phyloP scores from a whole-genome alignment of 2,797 vertebrate species.

The Pangasius macronema region DNA sequence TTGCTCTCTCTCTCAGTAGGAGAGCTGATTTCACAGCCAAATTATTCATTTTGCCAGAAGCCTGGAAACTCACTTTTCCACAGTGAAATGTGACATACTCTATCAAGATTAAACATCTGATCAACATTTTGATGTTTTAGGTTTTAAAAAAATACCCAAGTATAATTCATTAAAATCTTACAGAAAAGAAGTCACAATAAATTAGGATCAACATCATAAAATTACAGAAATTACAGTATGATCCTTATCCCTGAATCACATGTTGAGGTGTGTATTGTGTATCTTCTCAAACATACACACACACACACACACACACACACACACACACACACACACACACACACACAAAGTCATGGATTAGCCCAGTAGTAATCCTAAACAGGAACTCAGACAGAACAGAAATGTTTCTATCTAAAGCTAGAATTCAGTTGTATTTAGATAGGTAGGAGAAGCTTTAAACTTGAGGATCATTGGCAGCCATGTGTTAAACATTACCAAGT shows the following conservation, averaged over 20 bases:
- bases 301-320: not conserved
- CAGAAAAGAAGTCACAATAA: not conserved
- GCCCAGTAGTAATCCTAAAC: too few relatives aligned
- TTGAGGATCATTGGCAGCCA: not conserved
- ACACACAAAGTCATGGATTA: not conserved
- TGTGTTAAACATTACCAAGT: not conserved
- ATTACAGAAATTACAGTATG: not conserved
- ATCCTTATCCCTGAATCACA: not conserved
- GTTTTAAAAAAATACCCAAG: too few relatives aligned
- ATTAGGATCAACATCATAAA: not conserved
- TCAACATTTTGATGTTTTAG: not conserved
- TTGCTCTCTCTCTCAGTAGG: not conserved
- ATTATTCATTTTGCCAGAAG: slow-evolving; percentile 1
- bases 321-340: not conserved
- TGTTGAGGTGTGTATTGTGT: not conserved
- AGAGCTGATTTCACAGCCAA: slow-evolving; percentile 17
- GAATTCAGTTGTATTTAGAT: not conserved
- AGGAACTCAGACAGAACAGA: not conserved
- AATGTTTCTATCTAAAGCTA: not conserved
- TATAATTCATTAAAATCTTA: not conserved
- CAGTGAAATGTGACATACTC: not conserved
- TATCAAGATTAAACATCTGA: not conserved
- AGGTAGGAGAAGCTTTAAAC: not conserved
- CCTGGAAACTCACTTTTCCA: slow-evolving; percentile 1
- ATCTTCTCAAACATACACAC: not conserved